Evolutionary conservation across 2,113 vertebrate species (phyloP), one percentile per base, ranked within the genome.

Genomic region (Rhinolophus ferrumequinum): DNA sequence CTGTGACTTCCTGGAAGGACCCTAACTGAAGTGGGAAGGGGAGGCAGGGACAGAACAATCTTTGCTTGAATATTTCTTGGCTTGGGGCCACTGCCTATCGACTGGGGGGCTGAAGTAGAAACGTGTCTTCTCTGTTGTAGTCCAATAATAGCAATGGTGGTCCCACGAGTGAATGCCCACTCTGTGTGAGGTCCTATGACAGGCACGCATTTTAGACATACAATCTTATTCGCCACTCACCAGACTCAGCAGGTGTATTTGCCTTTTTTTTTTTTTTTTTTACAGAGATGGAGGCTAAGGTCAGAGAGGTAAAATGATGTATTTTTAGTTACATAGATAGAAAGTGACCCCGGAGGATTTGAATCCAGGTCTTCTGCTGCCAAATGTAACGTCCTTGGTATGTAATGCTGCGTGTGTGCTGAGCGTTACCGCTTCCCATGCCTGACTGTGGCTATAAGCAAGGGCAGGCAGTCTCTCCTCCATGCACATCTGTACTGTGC

Each of bases 21-120:
- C 5, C 62, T 84, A 41, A 76, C 8, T 72, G 38, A 87, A 58
- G 47, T 19, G 14, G 18, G 66, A 66, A 52, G 28, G 16, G 6
- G 16, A 73, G 80, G 38, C 12, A 16, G 21, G 16, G 38, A 47
- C 16, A 54, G 52, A 94, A 52, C 2, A n/a, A 21, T 4, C 67
- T 90, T 81, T 64, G 56, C 90, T 69, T 60, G 62, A 28, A 26
- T n/a, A 56, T 30, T 88, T 88, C 88, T 64, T 69, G 90, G 76
- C 77, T 94, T 75, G 28, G 58, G n/a, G 60, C 73, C 69, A 80
- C 16, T 19, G 24, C 5, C 44, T 80, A 38, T 50, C 5, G 9
- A 21, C 69, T 26, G 86, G 77, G 35, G 79, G 77, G 54, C n/a
- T 88, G 41, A 85, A 72, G 81, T 9, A 64, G 94, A 93, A 94